Evolutionary conservation across 2,888 invertebrate species (phyloP).

Genomic region (Ypsolopha scabrella): DNA sequence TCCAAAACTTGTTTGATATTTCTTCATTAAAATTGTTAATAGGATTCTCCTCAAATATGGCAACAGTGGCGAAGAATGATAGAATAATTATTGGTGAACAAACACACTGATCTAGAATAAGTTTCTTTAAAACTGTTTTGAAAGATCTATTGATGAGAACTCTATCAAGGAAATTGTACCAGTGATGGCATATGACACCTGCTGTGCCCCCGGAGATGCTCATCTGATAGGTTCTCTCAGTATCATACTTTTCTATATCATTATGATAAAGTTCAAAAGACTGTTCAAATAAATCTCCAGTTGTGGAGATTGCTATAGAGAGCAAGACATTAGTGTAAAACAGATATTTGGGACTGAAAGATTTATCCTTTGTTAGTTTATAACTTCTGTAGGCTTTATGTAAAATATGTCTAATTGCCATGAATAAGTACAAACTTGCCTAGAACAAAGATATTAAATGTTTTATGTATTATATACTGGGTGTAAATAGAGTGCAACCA

Average conservation of each 20-base stretch:
- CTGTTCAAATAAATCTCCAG: constrained; percentile 86
- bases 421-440: constrained; percentile 18
- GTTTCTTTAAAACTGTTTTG: constrained; percentile 78
- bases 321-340: constrained; percentile 84
- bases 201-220: constrained; percentile 80
- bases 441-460: constrained; percentile 32
- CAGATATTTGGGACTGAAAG: constrained; percentile 75
- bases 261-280: constrained; percentile 76
- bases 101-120: constrained; percentile 84
- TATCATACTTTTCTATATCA: constrained; percentile 69
- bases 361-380: constrained; percentile 29
- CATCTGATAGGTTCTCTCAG: constrained; percentile 79
- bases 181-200: constrained; percentile 86
- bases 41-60: constrained; percentile 75
- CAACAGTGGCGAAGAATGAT: constrained; percentile 82
- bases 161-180: constrained; percentile 85
- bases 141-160: constrained; percentile 77
- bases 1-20: constrained; percentile 79
- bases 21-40: constrained; percentile 74
- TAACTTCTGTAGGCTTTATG: constrained; percentile 30
- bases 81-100: constrained; percentile 86
- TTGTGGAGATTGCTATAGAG: constrained; percentile 79
- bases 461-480: not conserved
- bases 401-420: constrained; percentile 37
- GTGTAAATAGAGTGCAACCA: no score